These are phyloP conservation scores for Catharus bicknelli DNA, from an alignment of 2,113 vertebrate species.

Conservation along the genomic window DNA sequence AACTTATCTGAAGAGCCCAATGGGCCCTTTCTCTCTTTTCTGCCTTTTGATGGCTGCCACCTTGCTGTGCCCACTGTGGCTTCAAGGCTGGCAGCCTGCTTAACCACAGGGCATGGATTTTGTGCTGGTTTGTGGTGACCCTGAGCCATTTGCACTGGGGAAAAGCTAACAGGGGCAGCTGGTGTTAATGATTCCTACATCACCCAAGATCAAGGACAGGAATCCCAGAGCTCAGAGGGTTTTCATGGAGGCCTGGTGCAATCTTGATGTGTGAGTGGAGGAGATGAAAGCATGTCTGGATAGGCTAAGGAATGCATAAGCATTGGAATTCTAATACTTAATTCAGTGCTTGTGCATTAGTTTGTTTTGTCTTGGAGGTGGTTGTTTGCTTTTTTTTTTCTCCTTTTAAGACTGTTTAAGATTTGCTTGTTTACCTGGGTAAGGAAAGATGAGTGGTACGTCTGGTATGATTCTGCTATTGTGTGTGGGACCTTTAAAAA, in stretches of 20 bases:
- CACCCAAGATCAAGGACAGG: background rate
- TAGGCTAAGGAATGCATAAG: background rate
- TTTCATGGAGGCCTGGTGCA: background rate
- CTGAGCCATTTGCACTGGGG: background rate
- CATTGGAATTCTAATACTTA: background rate
- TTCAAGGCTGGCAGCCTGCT: background rate
- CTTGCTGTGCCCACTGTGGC: background rate
- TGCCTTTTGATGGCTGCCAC: background rate
- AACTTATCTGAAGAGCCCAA: background rate
- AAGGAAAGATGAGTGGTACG: background rate
- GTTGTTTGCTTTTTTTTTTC: background rate
- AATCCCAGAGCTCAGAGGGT: background rate
- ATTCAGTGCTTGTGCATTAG: background rate
- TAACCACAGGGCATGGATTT: background rate
- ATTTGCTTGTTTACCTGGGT: background rate
- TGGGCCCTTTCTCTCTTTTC: background rate
- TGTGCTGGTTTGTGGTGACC: background rate
- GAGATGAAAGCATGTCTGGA: background rate
- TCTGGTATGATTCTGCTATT: background rate
- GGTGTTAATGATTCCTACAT: background rate
- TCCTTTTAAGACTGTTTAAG: background rate
- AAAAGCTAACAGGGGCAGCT: background rate
- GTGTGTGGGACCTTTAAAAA: background rate
- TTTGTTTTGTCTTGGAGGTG: background rate
- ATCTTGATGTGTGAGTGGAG: background rate